Evolutionary conservation across 2,113 vertebrate species (phyloP).

Genomic region (Peromyscus californicus): DNA sequence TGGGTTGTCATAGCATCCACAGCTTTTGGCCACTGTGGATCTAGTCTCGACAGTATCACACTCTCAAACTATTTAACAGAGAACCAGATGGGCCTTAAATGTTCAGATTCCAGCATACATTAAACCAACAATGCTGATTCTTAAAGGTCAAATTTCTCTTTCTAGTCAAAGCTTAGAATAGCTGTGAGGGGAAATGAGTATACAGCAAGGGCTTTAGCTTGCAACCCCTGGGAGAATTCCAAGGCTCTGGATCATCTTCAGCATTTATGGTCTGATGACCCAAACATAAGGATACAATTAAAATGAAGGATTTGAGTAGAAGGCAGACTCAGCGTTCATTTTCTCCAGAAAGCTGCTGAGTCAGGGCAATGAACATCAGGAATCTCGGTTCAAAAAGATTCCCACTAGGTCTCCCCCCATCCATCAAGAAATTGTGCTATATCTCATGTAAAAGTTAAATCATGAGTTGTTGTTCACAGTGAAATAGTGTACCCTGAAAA

Average conservation of each 20-base stretch:
- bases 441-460: neutral
- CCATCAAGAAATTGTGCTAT: neutral
- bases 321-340: neutral
- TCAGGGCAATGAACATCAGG: neutral
- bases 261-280: neutral
- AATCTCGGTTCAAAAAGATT: neutral
- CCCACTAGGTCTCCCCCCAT: neutral
- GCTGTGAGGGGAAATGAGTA: neutral
- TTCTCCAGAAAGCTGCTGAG: neutral
- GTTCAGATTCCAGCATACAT: neutral
- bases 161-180: neutral
- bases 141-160: constrained; percentile 37
- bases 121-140: neutral
- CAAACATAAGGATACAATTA: neutral
- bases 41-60: neutral
- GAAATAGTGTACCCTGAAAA: neutral
- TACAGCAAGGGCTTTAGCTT: neutral
- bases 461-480: neutral
- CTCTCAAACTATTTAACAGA: neutral
- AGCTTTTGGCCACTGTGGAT: neutral
- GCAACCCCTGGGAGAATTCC: neutral
- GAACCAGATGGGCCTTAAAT: neutral
- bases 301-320: neutral
- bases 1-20: neutral
- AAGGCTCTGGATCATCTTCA: neutral